Conservation (phyloP, 2,888 invertebrate species). For the Idaea straminata region DNA sequence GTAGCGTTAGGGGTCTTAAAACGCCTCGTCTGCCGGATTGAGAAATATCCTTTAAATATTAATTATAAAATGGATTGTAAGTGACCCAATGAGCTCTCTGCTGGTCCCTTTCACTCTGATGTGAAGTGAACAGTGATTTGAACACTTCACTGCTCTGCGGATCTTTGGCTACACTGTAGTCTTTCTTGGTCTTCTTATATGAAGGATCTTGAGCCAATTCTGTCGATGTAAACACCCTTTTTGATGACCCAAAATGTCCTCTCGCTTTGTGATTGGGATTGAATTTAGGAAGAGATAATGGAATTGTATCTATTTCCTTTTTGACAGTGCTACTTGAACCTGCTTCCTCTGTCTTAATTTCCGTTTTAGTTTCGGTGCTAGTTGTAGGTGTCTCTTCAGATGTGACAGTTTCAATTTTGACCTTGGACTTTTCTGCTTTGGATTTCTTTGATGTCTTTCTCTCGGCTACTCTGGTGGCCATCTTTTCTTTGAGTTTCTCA, state of each 20-base stretch:
- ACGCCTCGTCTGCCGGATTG: not conserved
- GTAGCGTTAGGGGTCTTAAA: no score
- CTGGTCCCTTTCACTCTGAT: constrained; percentile 92
- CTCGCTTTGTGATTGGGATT: constrained; percentile 66
- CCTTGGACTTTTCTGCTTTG: constrained; percentile 51
- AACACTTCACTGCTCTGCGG: constrained; percentile 94
- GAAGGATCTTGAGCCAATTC: constrained; percentile 82
- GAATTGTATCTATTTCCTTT: constrained; percentile 71
- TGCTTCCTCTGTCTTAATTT: constrained; percentile 61
- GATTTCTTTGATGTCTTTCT: constrained; percentile 85
- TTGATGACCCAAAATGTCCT: constrained; percentile 70
- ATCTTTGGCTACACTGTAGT: constrained; percentile 94
- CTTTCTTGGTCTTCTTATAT: constrained; percentile 87
- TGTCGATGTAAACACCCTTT: constrained; percentile 56
- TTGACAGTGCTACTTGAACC: constrained; percentile 49
- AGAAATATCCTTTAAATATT: constrained; percentile 50
- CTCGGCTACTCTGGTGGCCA: constrained; percentile 84
- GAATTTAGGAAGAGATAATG: constrained; percentile 66
- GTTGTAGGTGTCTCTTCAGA: constrained; percentile 38
- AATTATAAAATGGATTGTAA: constrained; percentile 96
- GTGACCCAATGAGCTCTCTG: constrained; percentile 98
- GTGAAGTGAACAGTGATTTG: constrained; percentile 96
- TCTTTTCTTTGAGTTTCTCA: constrained; percentile 80
- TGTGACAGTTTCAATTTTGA: constrained; percentile 46
- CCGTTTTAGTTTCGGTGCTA: constrained; percentile 39